Conservation (phyloP, 2,797 vertebrate species). For the Sebastolobus altivelis region DNA sequence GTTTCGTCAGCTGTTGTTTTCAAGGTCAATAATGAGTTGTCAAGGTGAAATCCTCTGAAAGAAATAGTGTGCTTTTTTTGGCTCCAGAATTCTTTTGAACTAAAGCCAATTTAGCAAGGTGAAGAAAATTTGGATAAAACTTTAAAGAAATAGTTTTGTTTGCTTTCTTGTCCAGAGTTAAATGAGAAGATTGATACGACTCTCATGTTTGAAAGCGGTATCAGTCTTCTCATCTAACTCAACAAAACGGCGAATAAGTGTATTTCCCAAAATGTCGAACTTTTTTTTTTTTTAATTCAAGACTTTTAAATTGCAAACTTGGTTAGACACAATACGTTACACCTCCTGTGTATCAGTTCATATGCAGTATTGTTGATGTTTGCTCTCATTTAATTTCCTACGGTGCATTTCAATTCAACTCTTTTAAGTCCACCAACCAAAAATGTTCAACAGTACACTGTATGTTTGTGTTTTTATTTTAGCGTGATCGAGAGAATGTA, state of each 20-base stretch:
- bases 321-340: neutral
- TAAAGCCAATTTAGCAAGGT: neutral
- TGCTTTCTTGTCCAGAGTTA: neutral
- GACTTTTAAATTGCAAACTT: neutral
- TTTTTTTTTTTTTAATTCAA: slow-evolving; percentile 15
- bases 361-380: slow-evolving; percentile 39
- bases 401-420: slow-evolving; percentile 27
- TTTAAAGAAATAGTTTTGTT: neutral
- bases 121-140: neutral
- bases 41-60: neutral
- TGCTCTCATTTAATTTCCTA: slow-evolving; percentile 22
- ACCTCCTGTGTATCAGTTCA: slow-evolving; percentile 31
- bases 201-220: neutral
- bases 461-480: slow-evolving; percentile 42
- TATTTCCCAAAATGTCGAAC: neutral
- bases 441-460: slow-evolving; percentile 16
- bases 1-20: neutral
- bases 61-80: neutral
- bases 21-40: neutral
- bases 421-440: slow-evolving; percentile 3
- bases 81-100: neutral
- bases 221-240: neutral
- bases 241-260: neutral
- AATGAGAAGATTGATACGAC: neutral
- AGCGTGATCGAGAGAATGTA: slow-evolving; percentile 34